phyloP scores from a whole-genome alignment of 2,797 vertebrate species.

The Vespertilio murinus region DNA sequence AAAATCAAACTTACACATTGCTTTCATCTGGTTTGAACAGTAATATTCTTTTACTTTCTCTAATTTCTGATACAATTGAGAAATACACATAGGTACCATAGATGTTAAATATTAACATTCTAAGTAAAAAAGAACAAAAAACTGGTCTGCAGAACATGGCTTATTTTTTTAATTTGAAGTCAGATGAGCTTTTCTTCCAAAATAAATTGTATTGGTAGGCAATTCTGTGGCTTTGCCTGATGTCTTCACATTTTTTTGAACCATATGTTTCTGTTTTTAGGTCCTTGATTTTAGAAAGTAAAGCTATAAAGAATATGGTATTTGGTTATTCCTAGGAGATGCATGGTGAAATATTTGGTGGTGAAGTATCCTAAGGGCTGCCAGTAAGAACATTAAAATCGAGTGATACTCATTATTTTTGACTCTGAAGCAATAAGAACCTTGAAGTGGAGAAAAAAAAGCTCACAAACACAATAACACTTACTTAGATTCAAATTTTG shows the following conservation, averaged over 20 bases:
- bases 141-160: background rate
- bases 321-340: background rate
- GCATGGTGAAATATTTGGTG: background rate
- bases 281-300: background rate
- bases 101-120: background rate
- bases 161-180: background rate
- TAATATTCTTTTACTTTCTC: background rate
- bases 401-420: background rate
- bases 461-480: background rate
- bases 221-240: background rate
- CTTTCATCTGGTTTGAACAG: background rate
- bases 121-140: background rate
- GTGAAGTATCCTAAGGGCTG: background rate
- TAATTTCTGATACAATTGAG: background rate
- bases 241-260: background rate
- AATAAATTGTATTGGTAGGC: background rate
- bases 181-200: background rate
- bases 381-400: background rate
- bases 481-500: background rate
- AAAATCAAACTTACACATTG: background rate
- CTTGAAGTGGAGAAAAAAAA: background rate
- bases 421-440: background rate
- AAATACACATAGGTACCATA: background rate
- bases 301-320: background rate
- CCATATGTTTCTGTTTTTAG: background rate